Conservation (phyloP, 2,113 vertebrate species). For the Dipodomys stephensi region DNA sequence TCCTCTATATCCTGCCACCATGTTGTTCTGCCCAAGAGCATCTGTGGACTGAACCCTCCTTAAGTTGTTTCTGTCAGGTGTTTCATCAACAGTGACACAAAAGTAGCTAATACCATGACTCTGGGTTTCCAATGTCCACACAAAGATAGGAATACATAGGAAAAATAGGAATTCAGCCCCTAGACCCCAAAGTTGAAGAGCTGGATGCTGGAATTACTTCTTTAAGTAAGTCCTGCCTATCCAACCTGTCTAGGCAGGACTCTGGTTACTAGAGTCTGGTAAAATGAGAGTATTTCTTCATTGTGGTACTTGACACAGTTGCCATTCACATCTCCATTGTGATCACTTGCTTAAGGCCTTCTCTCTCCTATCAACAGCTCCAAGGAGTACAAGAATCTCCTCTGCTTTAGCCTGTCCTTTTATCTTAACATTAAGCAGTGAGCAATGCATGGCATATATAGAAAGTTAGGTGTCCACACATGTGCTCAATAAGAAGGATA, state of each 20-base stretch:
- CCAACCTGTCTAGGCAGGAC: background rate
- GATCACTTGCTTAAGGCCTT: background rate
- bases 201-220: background rate
- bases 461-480: background rate
- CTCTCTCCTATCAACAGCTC: background rate
- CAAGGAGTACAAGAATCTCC: slow-evolving; percentile 30
- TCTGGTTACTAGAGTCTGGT: background rate
- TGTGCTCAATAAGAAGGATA: background rate
- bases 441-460: background rate
- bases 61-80: background rate
- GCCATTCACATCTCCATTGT: background rate
- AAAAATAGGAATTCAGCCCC: background rate
- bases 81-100: background rate
- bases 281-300: background rate
- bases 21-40: no score
- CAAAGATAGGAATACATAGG: background rate
- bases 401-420: background rate
- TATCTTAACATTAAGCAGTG: background rate
- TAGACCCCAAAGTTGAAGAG: background rate
- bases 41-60: background rate
- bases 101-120: background rate
- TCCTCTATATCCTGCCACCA: no score
- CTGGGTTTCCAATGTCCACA: background rate
- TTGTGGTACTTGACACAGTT: background rate
- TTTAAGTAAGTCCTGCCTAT: background rate